phyloP scores from a whole-genome alignment of 2,113 vertebrate species.

The Apeltes quadracus region DNA sequence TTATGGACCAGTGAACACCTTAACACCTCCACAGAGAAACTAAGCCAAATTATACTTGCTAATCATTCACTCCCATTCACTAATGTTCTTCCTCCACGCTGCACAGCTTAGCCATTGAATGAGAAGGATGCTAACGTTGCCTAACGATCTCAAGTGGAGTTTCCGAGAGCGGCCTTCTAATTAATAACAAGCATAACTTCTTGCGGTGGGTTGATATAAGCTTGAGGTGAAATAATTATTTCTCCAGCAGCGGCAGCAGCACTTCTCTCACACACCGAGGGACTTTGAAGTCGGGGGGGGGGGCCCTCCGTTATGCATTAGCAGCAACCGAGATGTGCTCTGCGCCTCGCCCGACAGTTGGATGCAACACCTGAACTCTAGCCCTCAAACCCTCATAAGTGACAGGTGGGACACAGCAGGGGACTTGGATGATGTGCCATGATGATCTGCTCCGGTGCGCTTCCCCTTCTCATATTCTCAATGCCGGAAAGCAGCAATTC shows the following conservation, averaged over 20 bases:
- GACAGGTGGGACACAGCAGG: constrained; percentile 41
- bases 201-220: constrained; percentile 49
- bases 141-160: constrained; percentile 58
- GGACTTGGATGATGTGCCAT: constrained; percentile 39
- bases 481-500: constrained; percentile 13
- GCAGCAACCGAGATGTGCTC: constrained; percentile 45
- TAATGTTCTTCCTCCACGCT: constrained; percentile 37
- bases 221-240: constrained; percentile 59
- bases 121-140: constrained; percentile 52
- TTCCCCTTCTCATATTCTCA: constrained; percentile 21
- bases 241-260: constrained; percentile 19
- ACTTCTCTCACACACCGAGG: constrained; percentile 19
- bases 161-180: constrained; percentile 51
- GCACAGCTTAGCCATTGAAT: constrained; percentile 63
- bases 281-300: constrained; percentile 56
- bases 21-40: constrained; percentile 58
- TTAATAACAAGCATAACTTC: constrained; percentile 66
- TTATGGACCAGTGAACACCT: constrained; percentile 71
- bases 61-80: constrained; percentile 70
- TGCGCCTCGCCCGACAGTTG: constrained; percentile 53
- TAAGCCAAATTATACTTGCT: constrained; percentile 63
- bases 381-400: constrained; percentile 39
- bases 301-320: constrained; percentile 55
- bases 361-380: constrained; percentile 43
- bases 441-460: neutral